phyloP scores from a whole-genome alignment of 2,888 invertebrate genomes.

The Dione vanillae region DNA sequence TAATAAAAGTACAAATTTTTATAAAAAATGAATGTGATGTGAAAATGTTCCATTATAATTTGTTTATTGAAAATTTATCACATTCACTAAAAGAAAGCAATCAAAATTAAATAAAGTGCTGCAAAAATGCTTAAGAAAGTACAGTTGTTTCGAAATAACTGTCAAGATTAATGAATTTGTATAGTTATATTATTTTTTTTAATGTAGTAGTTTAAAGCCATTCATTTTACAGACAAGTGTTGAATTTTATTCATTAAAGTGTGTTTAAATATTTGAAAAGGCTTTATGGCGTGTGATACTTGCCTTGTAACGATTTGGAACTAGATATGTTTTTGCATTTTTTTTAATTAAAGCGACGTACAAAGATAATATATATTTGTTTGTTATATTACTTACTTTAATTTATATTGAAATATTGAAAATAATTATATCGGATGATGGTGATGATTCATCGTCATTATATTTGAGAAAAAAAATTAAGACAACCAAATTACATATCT shows the following conservation, averaged over 20 bases:
- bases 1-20: too few relatives aligned
- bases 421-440: not conserved
- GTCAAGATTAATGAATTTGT: constrained; percentile 29
- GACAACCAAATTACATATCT: not conserved
- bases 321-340: too few relatives aligned
- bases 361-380: not conserved
- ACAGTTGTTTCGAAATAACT: constrained; percentile 18
- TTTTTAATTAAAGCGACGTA: not conserved
- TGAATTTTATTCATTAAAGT: not conserved
- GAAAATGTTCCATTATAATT: not conserved
- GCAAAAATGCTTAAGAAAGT: constrained; percentile 36
- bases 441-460: not conserved
- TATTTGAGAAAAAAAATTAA: not conserved
- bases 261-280: not conserved
- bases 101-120: constrained; percentile 33
- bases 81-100: constrained; percentile 31
- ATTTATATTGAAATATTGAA: not conserved
- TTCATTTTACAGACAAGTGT: not conserved
- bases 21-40: not conserved
- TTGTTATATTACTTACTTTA: not conserved
- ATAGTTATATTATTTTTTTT: constrained; percentile 1
- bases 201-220: not conserved
- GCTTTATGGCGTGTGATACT: not conserved
- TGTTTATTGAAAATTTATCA: not conserved
- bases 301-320: not conserved